Evolutionary conservation across 2,888 invertebrate genomes (phyloP).

Genomic region (Vesta saturnalis): DNA sequence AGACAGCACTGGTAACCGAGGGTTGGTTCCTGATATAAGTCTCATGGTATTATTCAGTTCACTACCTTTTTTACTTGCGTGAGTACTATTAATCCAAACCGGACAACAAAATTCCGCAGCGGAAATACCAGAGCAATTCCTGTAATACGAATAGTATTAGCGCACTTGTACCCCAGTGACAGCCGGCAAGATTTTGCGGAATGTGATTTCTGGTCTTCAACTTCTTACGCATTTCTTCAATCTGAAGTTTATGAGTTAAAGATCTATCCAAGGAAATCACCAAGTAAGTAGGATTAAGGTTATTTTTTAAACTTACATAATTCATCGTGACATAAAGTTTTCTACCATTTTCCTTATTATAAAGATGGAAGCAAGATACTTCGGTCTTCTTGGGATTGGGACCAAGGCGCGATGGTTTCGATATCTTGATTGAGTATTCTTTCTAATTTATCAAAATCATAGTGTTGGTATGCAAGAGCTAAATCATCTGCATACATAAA

Average conservation of each 20-base stretch:
- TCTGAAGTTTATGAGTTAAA: too few relatives aligned
- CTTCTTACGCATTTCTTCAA: not conserved
- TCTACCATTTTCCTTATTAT: not conserved
- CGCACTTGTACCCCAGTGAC: not conserved
- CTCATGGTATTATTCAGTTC: slow-evolving; percentile 6
- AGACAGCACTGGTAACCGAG: too few relatives aligned
- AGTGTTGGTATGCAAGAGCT: not conserved
- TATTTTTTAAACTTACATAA: not conserved
- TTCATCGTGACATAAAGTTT: not conserved
- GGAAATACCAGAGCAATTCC: not conserved
- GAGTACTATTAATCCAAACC: not conserved
- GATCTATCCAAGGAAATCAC: too few relatives aligned
- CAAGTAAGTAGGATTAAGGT: not conserved
- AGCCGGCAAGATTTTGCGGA: not conserved
- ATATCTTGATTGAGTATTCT: not conserved
- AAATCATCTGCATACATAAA: slow-evolving; percentile 5
- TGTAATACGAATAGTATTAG: not conserved
- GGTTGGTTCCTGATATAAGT: not conserved
- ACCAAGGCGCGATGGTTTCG: not conserved
- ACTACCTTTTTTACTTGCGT: not conserved
- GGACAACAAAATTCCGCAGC: not conserved
- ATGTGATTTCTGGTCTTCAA: not conserved
- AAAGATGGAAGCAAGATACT: too few relatives aligned
- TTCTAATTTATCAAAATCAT: not conserved
- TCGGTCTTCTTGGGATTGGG: not conserved